phyloP scores from a whole-genome alignment of 2,888 invertebrate species.

The Corythucha ciliata region DNA sequence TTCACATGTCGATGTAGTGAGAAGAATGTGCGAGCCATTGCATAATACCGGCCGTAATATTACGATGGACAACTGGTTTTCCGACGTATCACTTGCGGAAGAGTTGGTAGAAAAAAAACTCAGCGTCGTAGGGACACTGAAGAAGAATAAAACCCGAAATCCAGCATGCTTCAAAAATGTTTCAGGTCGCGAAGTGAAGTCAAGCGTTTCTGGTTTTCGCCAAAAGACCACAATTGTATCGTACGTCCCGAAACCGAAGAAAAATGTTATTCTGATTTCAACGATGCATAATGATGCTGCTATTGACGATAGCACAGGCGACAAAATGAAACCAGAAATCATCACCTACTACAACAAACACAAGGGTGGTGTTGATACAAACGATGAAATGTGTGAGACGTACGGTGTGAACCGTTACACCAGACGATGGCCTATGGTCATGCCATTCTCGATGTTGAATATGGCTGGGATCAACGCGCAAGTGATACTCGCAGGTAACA shows the following conservation, averaged over 20 bases:
- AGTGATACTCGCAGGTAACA: too few species aligned
- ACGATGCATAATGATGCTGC: conserved; percentile 24
- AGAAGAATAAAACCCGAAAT: conserved; percentile 22
- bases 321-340: conserved; percentile 25
- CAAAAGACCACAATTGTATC: too few species aligned
- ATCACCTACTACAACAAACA: conserved; percentile 26
- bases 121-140: conserved; percentile 10
- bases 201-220: too few species aligned
- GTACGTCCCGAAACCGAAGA: conserved; percentile 25
- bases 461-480: conserved; percentile 17
- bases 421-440: conserved; percentile 25
- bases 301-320: conserved; percentile 17
- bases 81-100: conserved; percentile 34
- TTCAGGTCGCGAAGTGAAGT: background rate
- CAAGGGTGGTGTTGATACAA: conserved; percentile 24
- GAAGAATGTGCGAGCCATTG: conserved; percentile 34
- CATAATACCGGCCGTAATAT: conserved; percentile 36
- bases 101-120: conserved; percentile 12
- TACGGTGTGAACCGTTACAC: conserved; percentile 21
- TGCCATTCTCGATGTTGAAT: conserved; percentile 22
- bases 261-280: conserved; percentile 23
- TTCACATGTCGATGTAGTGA: conserved; percentile 36
- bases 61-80: conserved; percentile 38
- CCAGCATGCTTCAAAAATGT: conserved; percentile 9
- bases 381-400: conserved; percentile 22